Conservation (phyloP, 2,113 vertebrate species). For the Dipodomys ordii region DNA sequence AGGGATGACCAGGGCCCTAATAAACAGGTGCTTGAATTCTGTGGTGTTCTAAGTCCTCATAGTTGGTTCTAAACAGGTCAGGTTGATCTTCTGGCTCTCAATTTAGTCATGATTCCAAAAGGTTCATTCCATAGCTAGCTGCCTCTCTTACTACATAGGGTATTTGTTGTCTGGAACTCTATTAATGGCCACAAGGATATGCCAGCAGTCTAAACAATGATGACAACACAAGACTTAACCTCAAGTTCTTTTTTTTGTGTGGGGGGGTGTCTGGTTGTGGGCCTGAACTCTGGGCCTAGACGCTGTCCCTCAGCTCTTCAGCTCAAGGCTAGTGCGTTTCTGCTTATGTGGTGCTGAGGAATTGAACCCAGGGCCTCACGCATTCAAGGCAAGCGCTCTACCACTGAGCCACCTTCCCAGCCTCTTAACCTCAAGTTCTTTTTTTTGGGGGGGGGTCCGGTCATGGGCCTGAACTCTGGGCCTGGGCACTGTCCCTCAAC, state of each 20-base stretch:
- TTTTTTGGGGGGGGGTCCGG: too few species aligned
- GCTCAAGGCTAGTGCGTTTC: too few species aligned
- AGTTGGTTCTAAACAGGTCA: not conserved
- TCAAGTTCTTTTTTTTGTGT: too few species aligned
- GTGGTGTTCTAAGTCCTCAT: not conserved
- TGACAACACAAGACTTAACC: not conserved
- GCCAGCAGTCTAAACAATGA: not conserved
- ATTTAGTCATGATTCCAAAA: not conserved
- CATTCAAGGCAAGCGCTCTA: too few species aligned
- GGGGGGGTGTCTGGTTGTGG: too few species aligned
- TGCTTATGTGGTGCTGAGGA: too few species aligned
- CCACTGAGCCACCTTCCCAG: too few species aligned
- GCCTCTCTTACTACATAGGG: accelerated
- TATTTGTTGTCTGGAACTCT: not conserved
- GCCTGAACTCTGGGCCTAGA: not conserved
- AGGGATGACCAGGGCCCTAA: conserved; percentile 5
- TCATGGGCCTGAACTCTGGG: too few species aligned
- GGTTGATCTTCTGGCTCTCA: not conserved
- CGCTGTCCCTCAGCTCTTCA: too few species aligned
- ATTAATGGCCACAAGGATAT: not conserved
- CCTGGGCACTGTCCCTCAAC: too few species aligned
- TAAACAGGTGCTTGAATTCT: not conserved
- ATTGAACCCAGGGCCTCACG: too few species aligned
- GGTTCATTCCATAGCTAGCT: not conserved
- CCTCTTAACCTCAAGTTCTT: too few species aligned